Evolutionary conservation across 2,797 vertebrate species (phyloP).

Genomic region (Bucorvus abyssinicus): DNA sequence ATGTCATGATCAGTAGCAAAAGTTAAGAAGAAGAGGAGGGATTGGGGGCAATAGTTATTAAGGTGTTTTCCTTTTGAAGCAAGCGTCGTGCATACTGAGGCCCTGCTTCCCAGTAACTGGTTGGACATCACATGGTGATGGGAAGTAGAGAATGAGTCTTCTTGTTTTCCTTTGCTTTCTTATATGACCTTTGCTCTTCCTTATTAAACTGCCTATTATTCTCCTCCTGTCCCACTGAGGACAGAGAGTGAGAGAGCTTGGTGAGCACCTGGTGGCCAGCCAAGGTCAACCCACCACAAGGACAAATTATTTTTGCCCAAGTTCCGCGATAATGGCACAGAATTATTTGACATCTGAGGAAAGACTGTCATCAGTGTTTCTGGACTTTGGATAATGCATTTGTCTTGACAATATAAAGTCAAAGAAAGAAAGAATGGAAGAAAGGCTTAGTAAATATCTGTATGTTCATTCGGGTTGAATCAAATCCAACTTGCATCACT

Average conservation of each 20-base stretch:
- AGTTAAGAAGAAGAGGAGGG: neutral
- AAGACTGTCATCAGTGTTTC: neutral
- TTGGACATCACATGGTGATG: neutral
- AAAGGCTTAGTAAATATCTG: neutral
- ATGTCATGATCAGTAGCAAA: neutral
- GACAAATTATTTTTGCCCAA: neutral
- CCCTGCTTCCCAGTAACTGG: neutral
- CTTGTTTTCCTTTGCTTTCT: neutral
- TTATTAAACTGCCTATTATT: neutral
- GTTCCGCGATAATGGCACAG: neutral
- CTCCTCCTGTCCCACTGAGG: neutral
- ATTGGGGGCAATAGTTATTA: neutral
- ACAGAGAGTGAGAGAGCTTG: neutral
- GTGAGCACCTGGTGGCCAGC: neutral
- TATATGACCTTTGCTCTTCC: neutral
- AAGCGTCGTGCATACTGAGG: neutral
- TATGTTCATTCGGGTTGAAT: neutral
- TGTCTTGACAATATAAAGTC: neutral
- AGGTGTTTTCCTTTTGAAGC: neutral
- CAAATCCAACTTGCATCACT: neutral
- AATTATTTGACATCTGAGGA: neutral
- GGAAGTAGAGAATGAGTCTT: neutral
- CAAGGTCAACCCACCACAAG: neutral
- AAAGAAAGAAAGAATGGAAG: neutral
- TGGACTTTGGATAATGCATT: neutral